phyloP scores from a whole-genome alignment of 2,113 vertebrate species.

The Nipponia nippon region DNA sequence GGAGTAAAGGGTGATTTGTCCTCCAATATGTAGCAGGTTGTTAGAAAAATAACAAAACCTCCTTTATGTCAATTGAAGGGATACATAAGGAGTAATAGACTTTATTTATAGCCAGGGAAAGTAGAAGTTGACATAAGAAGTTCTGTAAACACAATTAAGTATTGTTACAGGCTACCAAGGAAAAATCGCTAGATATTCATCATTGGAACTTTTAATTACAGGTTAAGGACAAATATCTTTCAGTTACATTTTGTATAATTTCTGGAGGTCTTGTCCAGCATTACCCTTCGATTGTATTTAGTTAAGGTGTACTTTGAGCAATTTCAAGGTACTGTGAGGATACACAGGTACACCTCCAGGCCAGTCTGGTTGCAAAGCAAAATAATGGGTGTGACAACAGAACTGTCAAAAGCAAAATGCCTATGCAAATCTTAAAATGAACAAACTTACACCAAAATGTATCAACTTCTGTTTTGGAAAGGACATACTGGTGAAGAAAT shows the following conservation, averaged over 20 bases:
- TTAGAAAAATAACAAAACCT: not conserved
- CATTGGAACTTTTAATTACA: not conserved
- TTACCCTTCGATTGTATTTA: not conserved
- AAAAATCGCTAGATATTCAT: not conserved
- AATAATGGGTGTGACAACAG: not conserved
- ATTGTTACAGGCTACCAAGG: not conserved
- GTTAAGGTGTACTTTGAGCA: not conserved
- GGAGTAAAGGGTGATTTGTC: not conserved
- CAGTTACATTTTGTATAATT: not conserved
- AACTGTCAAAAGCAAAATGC: not conserved
- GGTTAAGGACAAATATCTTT: not conserved
- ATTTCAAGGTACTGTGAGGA: not conserved
- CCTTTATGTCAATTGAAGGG: not conserved
- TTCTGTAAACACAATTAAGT: not conserved
- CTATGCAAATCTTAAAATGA: not conserved
- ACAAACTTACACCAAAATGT: not conserved
- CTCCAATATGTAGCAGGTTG: not conserved
- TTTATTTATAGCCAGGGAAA: not conserved
- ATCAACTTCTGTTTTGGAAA: not conserved
- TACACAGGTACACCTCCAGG: not conserved
- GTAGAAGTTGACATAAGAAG: not conserved
- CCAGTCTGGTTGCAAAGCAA: not conserved
- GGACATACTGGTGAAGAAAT: not conserved
- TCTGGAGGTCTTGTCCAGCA: not conserved
- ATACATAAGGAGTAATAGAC: not conserved